Evolutionary conservation across 2,797 vertebrate species (phyloP).

Genomic region (Valencia hispanica): DNA sequence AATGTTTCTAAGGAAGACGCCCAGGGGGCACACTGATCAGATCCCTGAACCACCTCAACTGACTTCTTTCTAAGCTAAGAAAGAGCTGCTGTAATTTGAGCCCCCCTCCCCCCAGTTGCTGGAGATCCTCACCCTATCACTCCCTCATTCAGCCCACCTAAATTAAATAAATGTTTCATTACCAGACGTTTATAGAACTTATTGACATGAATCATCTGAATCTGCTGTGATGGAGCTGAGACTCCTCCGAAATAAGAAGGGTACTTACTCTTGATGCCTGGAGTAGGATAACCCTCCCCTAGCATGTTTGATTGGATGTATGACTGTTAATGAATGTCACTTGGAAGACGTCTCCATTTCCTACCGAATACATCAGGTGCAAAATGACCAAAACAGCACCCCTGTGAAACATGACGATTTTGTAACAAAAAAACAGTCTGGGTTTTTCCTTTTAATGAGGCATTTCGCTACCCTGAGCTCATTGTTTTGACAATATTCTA

Average conservation of each 20-base stretch:
- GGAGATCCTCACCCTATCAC: too few relatives aligned
- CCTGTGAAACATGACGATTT: too few relatives aligned
- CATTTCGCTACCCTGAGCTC: slow-evolving; percentile 15
- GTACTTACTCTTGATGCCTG: background rate
- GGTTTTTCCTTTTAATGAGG: slow-evolving; percentile 30
- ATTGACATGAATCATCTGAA: background rate
- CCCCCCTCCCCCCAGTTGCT: too few relatives aligned
- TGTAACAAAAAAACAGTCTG: slow-evolving; percentile 38
- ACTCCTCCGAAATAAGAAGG: background rate
- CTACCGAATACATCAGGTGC: background rate
- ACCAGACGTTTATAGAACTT: background rate
- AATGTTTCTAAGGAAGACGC: too few relatives aligned
- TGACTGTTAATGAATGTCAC: background rate
- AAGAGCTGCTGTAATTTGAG: too few relatives aligned
- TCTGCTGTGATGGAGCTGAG: background rate
- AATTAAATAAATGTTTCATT: background rate
- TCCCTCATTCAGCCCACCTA: background rate
- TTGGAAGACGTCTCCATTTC: background rate
- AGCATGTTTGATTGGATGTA: background rate
- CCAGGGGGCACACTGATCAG: too few relatives aligned
- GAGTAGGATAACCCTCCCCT: background rate
- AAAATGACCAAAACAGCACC: background rate
- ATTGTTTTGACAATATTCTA: slow-evolving; percentile 10
- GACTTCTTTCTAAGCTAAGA: too few relatives aligned
- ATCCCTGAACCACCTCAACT: too few relatives aligned